A percentile compares a stretch with the other conserved stretches of the same genome.
These are phyloP conservation scores for Pogonocherus hispidulus DNA, from an alignment of 2,888 invertebrate genomes.

Conservation along the genomic window DNA sequence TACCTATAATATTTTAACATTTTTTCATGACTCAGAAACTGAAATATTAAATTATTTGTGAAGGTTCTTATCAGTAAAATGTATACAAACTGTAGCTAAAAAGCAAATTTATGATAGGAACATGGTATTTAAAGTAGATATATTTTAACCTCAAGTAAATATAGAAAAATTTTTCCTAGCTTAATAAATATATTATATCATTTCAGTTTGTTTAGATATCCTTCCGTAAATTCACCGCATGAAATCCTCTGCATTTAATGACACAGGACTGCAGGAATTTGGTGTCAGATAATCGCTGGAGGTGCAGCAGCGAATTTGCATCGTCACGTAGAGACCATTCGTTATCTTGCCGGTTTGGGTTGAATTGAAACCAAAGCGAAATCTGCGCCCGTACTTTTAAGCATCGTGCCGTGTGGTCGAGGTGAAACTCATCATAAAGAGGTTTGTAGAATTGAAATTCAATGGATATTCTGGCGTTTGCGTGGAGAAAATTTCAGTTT, in stretches of 20 bases:
- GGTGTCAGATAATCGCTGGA: not conserved
- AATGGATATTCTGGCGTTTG: not conserved
- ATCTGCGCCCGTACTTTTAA: slow-evolving; percentile 23
- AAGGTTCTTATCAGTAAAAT: no score
- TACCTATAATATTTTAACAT: no score
- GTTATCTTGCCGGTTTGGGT: slow-evolving; percentile 4
- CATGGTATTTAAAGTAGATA: no score
- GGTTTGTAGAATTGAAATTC: not conserved
- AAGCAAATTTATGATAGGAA: no score
- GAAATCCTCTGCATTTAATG: not conserved
- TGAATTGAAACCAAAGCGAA: slow-evolving; percentile 23
- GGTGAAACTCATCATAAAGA: not conserved
- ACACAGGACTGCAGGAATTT: slow-evolving; percentile 4
- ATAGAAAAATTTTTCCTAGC: no score
- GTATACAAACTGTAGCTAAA: no score
- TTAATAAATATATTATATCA: no score
- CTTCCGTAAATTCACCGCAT: not conserved
- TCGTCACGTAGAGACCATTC: slow-evolving; percentile 25
- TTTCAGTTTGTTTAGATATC: no score
- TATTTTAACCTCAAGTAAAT: no score
- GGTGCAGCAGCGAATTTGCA: slow-evolving; percentile 17
- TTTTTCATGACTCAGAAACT: no score
- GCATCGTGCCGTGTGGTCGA: not conserved
- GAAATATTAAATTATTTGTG: no score
- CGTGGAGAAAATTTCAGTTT: no score